Evolutionary conservation across 2,888 invertebrate species (phyloP).

Genomic region (Tenthredo distinguenda): DNA sequence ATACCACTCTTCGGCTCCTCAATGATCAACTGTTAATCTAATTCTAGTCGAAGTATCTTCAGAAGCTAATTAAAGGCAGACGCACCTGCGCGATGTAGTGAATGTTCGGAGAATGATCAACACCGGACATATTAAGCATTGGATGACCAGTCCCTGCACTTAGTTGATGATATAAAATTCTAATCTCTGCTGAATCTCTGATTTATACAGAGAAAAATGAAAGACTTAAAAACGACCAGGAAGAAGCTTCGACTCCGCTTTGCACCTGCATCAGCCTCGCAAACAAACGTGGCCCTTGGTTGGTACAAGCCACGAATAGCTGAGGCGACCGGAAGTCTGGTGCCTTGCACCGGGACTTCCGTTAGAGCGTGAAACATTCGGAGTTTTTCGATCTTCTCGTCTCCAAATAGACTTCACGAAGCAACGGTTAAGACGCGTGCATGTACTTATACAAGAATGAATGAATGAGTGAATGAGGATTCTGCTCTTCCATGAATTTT

Average conservation of each 20-base stretch:
- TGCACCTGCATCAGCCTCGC: constrained; percentile 29
- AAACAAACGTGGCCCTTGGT: constrained; percentile 35
- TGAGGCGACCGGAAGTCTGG: constrained; percentile 48
- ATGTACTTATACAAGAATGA: not conserved
- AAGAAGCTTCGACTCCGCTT: not conserved
- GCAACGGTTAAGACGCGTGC: not conserved
- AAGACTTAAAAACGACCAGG: not conserved
- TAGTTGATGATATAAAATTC: not conserved
- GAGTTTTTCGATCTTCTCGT: constrained; percentile 25
- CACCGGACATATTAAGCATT: not conserved
- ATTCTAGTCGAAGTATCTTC: no score
- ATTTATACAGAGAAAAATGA: not conserved
- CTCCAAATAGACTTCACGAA: constrained; percentile 40
- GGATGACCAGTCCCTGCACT: not conserved
- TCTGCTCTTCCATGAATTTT: not conserved
- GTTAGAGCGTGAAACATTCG: constrained; percentile 33
- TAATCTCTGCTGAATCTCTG: not conserved
- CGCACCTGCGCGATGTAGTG: no score
- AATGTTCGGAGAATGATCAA: not conserved
- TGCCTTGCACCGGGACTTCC: constrained; percentile 48
- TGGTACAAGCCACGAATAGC: constrained; percentile 45
- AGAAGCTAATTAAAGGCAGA: no score
- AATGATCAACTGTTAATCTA: no score
- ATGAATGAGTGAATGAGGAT: not conserved
- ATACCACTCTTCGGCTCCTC: no score